Evolutionary conservation across 92 coral and sea anemone species (phyloP).

Genomic region (Bergia sp.): DNA sequence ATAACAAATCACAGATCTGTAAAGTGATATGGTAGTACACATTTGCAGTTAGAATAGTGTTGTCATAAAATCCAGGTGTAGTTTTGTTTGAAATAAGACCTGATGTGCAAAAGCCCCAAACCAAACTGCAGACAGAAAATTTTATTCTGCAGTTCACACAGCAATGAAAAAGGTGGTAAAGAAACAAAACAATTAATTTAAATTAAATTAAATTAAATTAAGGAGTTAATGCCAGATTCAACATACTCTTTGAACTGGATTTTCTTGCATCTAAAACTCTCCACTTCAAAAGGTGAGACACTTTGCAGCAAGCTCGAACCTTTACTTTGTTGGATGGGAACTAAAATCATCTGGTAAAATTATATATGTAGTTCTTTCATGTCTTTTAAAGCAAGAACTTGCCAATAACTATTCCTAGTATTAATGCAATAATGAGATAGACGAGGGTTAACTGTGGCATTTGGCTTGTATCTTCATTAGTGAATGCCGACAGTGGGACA

Average conservation of each 20-base stretch:
- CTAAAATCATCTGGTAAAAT: conserved; percentile 46
- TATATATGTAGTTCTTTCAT: neutral
- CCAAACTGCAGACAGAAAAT: neutral
- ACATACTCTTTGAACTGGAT: neutral
- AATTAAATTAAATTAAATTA: too few species aligned
- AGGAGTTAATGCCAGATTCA: neutral
- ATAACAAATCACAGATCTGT: too few species aligned
- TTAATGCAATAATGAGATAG: conserved; percentile 78
- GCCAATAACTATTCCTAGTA: conserved; percentile 86
- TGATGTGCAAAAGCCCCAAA: neutral
- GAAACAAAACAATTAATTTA: neutral
- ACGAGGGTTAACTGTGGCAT: conserved; percentile 69
- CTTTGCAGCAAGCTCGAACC: neutral
- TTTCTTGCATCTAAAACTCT: neutral
- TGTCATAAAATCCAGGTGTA: too few species aligned
- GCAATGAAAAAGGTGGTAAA: neutral
- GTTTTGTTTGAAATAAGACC: neutral
- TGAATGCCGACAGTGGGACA: conserved; percentile 35
- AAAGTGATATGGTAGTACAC: too few species aligned
- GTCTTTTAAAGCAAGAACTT: conserved; percentile 75
- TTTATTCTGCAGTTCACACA: neutral
- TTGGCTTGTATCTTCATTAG: conserved; percentile 46
- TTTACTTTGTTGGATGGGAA: neutral
- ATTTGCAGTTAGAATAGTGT: too few species aligned
- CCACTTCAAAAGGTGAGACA: conserved; percentile 15